phyloP scores from a whole-genome alignment of 2,888 invertebrate species.

The Protodeltote pygarga region DNA sequence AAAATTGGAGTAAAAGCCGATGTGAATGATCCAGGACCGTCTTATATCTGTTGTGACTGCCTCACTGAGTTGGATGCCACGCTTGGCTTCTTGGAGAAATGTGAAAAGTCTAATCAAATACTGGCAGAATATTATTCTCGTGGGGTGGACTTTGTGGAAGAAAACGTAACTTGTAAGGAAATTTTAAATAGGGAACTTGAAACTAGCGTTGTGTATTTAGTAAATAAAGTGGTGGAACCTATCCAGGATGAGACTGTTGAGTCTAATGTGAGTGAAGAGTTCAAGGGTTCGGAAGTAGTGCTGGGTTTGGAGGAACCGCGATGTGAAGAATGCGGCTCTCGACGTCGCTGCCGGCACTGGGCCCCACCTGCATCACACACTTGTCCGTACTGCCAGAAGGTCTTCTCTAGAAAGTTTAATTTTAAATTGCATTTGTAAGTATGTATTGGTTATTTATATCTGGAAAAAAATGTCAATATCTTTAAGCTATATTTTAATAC shows the following conservation, averaged over 20 bases:
- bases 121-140: conserved; percentile 31
- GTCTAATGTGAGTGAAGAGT: conserved; percentile 2
- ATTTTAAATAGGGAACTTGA: not conserved
- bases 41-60: conserved; percentile 66
- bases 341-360: conserved; percentile 60
- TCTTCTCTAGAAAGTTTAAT: conserved; percentile 68
- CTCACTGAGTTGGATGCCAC: conserved; percentile 63
- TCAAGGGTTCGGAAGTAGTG: conserved; percentile 12
- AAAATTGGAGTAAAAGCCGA: conserved; percentile 57
- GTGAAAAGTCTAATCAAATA: conserved; percentile 59
- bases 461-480: no score
- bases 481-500: no score
- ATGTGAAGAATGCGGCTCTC: conserved; percentile 58
- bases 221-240: conserved; percentile 10
- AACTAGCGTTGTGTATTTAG: not conserved
- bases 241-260: conserved; percentile 19
- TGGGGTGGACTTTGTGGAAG: not conserved
- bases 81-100: conserved; percentile 63
- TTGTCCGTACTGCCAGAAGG: conserved; percentile 63
- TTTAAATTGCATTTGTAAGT: conserved; percentile 67
- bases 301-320: conserved; percentile 11
- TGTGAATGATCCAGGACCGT: conserved; percentile 58
- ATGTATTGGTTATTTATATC: not conserved
- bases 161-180: not conserved
- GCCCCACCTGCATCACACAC: conserved; percentile 48